Base-by-base conservation (phyloP, 2,797 vertebrate genomes). In the Phataginus tetradactyla region DNA sequence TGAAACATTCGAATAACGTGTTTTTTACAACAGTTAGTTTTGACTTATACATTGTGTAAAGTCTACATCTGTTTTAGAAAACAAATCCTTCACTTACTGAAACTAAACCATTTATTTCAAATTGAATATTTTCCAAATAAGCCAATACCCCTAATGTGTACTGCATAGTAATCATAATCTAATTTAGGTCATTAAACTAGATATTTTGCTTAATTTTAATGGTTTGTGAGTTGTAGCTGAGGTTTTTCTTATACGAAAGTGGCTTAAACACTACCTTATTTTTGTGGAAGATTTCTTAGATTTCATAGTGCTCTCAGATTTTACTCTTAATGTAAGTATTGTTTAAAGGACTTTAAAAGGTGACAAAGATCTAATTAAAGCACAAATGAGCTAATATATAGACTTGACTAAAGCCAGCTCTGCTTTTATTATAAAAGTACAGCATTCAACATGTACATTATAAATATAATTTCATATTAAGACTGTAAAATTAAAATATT, bases 41-140 rank as follows among this genome's bases (percentile, higher is more conserved):
- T 89, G 59, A 86, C 83, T 90, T 75, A 77, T 68, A 45, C 18
- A 11, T 71, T 81, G 23, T 90, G 1, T 37, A 55, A 74, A 81
- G 21, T 45, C 29, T 81, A 14, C 12, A 86, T 64, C 39, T 75
- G 25, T 85, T 88, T 95, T 66, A 32, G 64, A 68, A 94, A 94
- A 69, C 2, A 71, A 45, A 8, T 77, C 17, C 15, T 63, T 86
- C 89, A 32, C 27, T 59, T 85, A 78, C 95, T 92, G 51, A 93
- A 96, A 80, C 25, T 66, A 91, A 96, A 32, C 23, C 29, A 51
- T 61, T 80, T 92, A 85, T 86, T 88, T 93, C 42, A 95, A 85
- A 85, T 81, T 72, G 51, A 85, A 2, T 89, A 86, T 94, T 92
- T 69, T 1, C 20, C 61, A 61, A 66, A 78, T 21, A 92, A 71